Evolutionary conservation across 2,797 vertebrate species (phyloP).

Genomic region (Bradypus variegatus): DNA sequence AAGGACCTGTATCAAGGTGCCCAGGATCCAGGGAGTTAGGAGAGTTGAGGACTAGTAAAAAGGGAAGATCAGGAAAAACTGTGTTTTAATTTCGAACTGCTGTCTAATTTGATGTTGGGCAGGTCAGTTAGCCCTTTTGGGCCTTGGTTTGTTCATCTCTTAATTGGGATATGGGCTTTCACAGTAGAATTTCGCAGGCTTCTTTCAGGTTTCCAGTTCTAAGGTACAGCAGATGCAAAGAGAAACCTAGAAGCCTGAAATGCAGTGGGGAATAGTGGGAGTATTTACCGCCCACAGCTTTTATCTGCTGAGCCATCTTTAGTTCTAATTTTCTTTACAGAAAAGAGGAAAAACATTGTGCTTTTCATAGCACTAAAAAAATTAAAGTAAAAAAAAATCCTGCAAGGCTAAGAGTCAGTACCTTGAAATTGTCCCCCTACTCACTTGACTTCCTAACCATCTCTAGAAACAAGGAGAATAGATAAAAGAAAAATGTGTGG

Average conservation of each 20-base stretch:
- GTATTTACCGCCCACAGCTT: slow-evolving; percentile 55
- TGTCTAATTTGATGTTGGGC: background rate
- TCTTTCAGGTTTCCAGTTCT: slow-evolving; percentile 29
- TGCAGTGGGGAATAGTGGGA: slow-evolving; percentile 47
- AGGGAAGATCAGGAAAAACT: background rate
- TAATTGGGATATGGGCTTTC: background rate
- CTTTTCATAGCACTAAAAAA: slow-evolving; percentile 61
- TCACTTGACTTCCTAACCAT: slow-evolving; percentile 28
- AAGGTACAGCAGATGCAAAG: slow-evolving; percentile 39
- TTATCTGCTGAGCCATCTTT: slow-evolving; percentile 57
- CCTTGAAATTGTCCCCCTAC: slow-evolving; percentile 35
- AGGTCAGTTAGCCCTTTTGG: background rate
- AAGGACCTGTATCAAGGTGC: background rate
- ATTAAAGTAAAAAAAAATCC: slow-evolving; percentile 55
- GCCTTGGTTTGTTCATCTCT: background rate
- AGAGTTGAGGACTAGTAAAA: background rate
- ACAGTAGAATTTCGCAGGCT: background rate
- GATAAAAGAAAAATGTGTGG: background rate
- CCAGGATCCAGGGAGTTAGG: background rate
- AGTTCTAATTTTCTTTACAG: slow-evolving; percentile 63
- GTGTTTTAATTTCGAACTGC: background rate
- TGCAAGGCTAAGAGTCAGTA: slow-evolving; percentile 30
- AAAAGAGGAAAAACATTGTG: slow-evolving; percentile 56
- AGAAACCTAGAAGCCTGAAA: slow-evolving; percentile 56
- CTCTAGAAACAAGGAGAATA: slow-evolving; percentile 10